phyloP scores from a whole-genome alignment of 2,113 vertebrate species.

The Charadrius vociferus region DNA sequence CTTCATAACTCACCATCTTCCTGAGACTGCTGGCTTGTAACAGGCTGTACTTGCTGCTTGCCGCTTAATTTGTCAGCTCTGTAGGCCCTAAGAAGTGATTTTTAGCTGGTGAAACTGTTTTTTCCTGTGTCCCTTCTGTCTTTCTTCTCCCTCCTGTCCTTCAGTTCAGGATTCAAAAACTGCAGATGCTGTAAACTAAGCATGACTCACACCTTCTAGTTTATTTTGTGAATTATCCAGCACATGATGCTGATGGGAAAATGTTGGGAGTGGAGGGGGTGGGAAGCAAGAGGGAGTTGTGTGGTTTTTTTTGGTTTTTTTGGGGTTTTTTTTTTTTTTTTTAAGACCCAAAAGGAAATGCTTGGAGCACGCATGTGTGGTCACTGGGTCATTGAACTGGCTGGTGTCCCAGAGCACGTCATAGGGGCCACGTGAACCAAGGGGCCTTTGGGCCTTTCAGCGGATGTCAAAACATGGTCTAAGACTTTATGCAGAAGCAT shows the following conservation, averaged over 20 bases:
- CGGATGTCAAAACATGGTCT: background rate
- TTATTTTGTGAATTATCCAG: conserved; percentile 40
- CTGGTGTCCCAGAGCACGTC: rapidly evolving
- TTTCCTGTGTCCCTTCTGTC: background rate
- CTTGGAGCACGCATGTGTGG: background rate
- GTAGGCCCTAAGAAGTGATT: background rate
- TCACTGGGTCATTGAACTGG: background rate
- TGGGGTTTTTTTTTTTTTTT: background rate
- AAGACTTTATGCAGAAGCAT: background rate
- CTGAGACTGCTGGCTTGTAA: background rate
- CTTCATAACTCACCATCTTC: background rate
- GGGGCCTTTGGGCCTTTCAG: background rate
- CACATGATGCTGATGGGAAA: background rate
- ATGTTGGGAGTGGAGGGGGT: background rate
- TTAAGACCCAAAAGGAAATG: background rate
- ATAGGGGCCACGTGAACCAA: background rate
- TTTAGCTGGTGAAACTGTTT: background rate
- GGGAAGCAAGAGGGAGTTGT: background rate
- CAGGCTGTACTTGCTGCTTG: background rate
- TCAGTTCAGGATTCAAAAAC: background rate
- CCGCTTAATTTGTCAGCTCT: background rate
- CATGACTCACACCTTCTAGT: conserved; percentile 39
- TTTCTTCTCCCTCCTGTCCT: background rate
- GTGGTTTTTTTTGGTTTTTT: no score
- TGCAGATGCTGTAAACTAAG: conserved; percentile 9